Percentiles rank a stretch among this genome's conserved stretches.
These are phyloP conservation scores for Bathybates hornii DNA, from an alignment of 2,113 vertebrate genomes.

Conservation along the genomic window DNA sequence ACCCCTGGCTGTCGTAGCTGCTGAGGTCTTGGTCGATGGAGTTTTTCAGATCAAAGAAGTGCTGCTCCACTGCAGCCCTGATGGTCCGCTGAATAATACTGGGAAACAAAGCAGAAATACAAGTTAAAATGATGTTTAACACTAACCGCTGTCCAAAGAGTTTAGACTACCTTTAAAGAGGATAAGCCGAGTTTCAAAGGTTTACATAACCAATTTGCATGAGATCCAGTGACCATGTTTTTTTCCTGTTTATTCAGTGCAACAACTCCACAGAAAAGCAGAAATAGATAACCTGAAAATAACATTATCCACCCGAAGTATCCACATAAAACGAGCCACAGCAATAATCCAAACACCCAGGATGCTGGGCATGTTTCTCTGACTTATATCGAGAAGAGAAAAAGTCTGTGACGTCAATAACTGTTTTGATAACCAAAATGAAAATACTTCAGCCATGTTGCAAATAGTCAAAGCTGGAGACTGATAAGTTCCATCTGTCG, in stretches of 20 bases:
- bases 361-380: neutral
- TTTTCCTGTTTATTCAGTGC: neutral
- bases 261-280: neutral
- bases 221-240: neutral
- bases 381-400: neutral
- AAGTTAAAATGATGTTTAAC: neutral
- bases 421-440: neutral
- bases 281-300: neutral
- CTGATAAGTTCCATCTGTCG: neutral
- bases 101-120: constrained; percentile 6
- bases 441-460: neutral
- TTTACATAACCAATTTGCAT: neutral
- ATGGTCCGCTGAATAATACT: constrained; percentile 89
- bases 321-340: neutral
- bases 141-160: neutral
- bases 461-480: neutral
- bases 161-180: neutral
- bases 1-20: constrained; percentile 60
- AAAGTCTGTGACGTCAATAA: neutral
- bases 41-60: constrained; percentile 87
- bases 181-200: neutral
- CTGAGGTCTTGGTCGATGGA: constrained; percentile 81
- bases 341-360: neutral
- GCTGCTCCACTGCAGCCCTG: constrained; percentile 88
- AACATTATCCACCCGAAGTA: neutral